These are phyloP conservation scores for Xanthorhoe spadicearia DNA, from an alignment of 2,888 invertebrate species.

Conservation along the genomic window DNA sequence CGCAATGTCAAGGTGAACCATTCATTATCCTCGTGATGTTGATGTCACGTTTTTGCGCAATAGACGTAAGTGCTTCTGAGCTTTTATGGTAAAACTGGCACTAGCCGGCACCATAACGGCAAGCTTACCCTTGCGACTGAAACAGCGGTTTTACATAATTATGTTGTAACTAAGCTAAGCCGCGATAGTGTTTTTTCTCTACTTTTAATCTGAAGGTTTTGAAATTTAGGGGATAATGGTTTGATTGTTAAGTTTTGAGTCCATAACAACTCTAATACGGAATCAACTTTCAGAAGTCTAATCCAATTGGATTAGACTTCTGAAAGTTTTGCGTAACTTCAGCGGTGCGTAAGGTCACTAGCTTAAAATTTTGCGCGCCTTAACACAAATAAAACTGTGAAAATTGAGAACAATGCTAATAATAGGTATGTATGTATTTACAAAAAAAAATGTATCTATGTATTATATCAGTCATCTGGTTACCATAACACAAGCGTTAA, in stretches of 20 bases:
- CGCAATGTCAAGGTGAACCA: slow-evolving; percentile 75
- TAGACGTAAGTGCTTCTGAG: slow-evolving; percentile 34
- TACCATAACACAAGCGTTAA: too few relatives aligned
- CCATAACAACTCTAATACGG: neutral
- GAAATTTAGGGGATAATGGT: too few relatives aligned
- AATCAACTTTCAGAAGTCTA: neutral
- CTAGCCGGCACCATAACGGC: neutral
- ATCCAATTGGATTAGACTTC: neutral
- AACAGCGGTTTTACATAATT: neutral
- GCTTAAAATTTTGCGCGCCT: slow-evolving; percentile 79
- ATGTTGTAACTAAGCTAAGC: neutral
- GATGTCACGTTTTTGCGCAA: slow-evolving; percentile 57
- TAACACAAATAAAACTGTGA: slow-evolving; percentile 60
- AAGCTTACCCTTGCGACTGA: neutral
- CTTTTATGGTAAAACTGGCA: slow-evolving; percentile 16
- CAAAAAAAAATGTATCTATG: too few relatives aligned
- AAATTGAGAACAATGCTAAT: slow-evolving; percentile 53
- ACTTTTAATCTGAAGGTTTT: too few relatives aligned
- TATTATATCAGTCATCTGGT: too few relatives aligned
- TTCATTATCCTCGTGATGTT: slow-evolving; percentile 74
- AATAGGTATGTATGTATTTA: slow-evolving; percentile 47
- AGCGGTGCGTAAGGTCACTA: slow-evolving; percentile 78
- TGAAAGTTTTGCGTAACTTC: slow-evolving; percentile 60
- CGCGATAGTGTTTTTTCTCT: too few relatives aligned
- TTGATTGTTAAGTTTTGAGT: too few relatives aligned